A percentile compares a stretch with the other conserved stretches of the same genome.
These are phyloP conservation scores for Lepidochitona cinerea DNA, from an alignment of 2,888 invertebrate genomes.

Conservation along the genomic window DNA sequence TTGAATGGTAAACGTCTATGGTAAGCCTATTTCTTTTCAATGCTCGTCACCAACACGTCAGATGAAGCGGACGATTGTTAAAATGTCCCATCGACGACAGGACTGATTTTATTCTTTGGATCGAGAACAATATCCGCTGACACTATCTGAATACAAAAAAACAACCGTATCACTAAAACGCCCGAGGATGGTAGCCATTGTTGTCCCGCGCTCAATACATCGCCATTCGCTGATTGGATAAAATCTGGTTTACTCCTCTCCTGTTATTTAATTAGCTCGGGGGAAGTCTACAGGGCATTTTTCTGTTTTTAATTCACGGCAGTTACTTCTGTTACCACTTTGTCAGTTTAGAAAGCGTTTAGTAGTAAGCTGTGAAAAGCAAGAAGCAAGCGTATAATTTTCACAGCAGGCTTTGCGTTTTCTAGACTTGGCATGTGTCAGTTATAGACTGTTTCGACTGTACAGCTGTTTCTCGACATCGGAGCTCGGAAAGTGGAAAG, in stretches of 20 bases:
- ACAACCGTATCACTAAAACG: too few species aligned
- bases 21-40: too few species aligned
- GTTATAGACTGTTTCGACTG: neutral
- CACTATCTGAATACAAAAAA: too few species aligned
- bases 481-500: neutral
- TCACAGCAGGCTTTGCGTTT: neutral
- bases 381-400: neutral
- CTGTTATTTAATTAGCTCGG: too few species aligned
- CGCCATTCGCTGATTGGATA: neutral
- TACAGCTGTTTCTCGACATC: neutral
- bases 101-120: too few species aligned
- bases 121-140: too few species aligned
- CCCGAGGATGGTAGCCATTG: neutral
- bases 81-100: too few species aligned
- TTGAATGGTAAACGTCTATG: too few species aligned
- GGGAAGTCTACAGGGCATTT: too few species aligned
- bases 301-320: neutral
- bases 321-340: neutral
- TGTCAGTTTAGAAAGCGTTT: neutral
- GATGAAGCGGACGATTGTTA: too few species aligned
- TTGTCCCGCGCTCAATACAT: neutral
- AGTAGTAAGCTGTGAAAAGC: neutral
- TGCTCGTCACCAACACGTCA: too few species aligned
- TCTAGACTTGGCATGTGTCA: neutral
- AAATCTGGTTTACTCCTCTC: too few species aligned